Percentiles rank a stretch among this genome's conserved stretches.
These are phyloP conservation scores for Masticophis lateralis DNA, from an alignment of 2,797 vertebrate species.

Conservation along the genomic window DNA sequence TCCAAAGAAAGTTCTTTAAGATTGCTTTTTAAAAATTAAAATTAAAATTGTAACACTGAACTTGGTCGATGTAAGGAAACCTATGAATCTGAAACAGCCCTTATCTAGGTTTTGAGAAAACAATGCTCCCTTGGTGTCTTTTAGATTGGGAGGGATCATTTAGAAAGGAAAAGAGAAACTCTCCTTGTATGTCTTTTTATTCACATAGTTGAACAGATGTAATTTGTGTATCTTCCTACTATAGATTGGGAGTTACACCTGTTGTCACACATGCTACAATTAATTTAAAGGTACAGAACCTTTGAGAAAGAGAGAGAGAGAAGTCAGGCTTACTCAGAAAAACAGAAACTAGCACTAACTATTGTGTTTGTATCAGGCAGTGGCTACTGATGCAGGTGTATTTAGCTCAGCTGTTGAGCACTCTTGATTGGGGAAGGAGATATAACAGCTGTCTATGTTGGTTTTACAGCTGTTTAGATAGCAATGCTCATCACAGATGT, in stretches of 20 bases:
- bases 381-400: neutral
- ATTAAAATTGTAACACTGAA: neutral
- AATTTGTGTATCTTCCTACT: neutral
- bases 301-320: neutral
- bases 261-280: neutral
- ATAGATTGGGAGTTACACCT: neutral
- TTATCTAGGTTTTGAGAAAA: neutral
- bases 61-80: neutral
- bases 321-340: neutral
- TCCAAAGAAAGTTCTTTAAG: neutral
- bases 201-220: neutral
- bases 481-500: neutral
- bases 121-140: neutral
- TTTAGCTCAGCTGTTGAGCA: neutral
- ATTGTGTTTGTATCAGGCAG: neutral
- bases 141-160: neutral
- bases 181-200: neutral
- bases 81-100: neutral
- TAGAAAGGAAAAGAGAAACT: neutral
- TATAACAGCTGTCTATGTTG: neutral
- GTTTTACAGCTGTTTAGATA: neutral
- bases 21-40: neutral
- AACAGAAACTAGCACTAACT: neutral
- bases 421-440: neutral
- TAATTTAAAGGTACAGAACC: neutral